These are phyloP conservation scores for Cetoscarus ocellatus DNA, from an alignment of 2,797 vertebrate genomes.

Conservation along the genomic window DNA sequence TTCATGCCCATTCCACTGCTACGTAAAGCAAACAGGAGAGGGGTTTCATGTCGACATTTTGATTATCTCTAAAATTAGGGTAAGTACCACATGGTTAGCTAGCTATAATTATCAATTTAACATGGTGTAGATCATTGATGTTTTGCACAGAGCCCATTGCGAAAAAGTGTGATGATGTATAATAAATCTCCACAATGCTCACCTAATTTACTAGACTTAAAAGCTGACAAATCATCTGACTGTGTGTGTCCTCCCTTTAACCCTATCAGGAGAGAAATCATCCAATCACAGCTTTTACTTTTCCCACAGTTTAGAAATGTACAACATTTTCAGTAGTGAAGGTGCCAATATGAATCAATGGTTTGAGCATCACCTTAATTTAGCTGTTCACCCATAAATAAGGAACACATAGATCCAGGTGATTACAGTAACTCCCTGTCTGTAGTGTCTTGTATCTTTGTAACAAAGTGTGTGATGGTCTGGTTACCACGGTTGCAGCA, in stretches of 20 bases:
- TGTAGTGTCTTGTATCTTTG: slow-evolving; percentile 49
- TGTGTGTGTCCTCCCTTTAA: neutral
- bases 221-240: neutral
- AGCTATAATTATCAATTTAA: too few species aligned
- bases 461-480: slow-evolving; percentile 58
- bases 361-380: slow-evolving; percentile 21
- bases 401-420: slow-evolving; percentile 18
- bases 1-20: too few species aligned
- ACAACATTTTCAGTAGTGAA: slow-evolving; percentile 11
- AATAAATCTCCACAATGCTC: neutral
- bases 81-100: too few species aligned
- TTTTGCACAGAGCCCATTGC: neutral
- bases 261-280: slow-evolving; percentile 10
- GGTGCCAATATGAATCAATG: slow-evolving; percentile 31
- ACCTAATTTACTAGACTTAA: neutral
- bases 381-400: slow-evolving; percentile 35
- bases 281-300: neutral
- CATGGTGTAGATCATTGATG: too few species aligned
- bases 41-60: too few species aligned
- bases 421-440: slow-evolving; percentile 41
- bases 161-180: neutral
- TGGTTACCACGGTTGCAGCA: slow-evolving; percentile 62
- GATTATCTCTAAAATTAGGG: too few species aligned
- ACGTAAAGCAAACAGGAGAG: too few species aligned
- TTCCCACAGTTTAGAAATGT: slow-evolving; percentile 1